phyloP scores from a whole-genome alignment of 1,140 invertebrate genomes.

The Lepidotrigona ventralis region DNA sequence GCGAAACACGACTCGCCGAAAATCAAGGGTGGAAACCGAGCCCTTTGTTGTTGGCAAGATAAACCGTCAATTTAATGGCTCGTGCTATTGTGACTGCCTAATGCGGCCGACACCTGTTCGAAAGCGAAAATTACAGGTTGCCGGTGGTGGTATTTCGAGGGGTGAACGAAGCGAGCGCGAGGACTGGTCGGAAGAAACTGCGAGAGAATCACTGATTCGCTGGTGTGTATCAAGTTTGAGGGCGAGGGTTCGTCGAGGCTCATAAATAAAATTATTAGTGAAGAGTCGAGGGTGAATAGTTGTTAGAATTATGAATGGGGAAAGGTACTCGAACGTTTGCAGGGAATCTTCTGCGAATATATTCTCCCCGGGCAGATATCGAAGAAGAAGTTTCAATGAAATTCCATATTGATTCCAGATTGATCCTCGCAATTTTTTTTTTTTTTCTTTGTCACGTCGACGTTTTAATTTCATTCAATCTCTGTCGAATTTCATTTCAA shows the following conservation, averaged over 20 bases:
- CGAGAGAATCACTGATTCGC: neutral
- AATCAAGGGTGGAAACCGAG: neutral
- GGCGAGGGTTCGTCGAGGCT: neutral
- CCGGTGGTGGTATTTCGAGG: conserved; percentile 7
- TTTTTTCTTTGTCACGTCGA: no score
- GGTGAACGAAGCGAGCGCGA: neutral
- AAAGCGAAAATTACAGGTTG: conserved; percentile 27
- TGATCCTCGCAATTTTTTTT: no score
- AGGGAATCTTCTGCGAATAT: no score
- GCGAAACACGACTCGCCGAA: neutral
- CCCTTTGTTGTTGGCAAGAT: conserved; percentile 23
- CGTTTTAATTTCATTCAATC: no score
- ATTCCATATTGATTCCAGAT: no score
- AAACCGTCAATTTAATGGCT: conserved; percentile 35
- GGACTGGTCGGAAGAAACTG: conserved; percentile 13
- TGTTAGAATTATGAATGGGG: no score
- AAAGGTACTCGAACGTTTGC: no score
- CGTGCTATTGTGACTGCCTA: conserved; percentile 22
- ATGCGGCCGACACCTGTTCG: conserved; percentile 44
- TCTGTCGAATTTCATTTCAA: no score
- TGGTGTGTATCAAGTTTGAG: neutral
- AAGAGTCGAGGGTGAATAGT: neutral
- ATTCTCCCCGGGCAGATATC: no score
- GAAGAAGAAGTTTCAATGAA: no score
- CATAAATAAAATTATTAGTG: conserved; percentile 50